Evolutionary conservation across 2,888 invertebrate species (phyloP).

Genomic region (Bhutanitis thaidina): DNA sequence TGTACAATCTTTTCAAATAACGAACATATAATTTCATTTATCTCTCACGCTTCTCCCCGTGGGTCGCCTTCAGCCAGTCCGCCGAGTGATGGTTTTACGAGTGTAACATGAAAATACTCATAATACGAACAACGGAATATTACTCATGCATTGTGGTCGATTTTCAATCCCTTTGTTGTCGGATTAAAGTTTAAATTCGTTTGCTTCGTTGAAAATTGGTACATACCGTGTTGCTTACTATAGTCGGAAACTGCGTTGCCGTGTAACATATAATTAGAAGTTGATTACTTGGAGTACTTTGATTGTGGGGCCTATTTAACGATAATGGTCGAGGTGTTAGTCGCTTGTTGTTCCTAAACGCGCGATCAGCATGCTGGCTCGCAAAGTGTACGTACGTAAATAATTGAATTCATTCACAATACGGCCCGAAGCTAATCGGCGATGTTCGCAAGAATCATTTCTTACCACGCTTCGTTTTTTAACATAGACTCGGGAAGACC

Average conservation of each 20-base stretch:
- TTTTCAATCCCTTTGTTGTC: neutral
- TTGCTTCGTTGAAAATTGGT: neutral
- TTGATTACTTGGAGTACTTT: conserved; percentile 37
- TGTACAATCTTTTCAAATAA: conserved; percentile 11
- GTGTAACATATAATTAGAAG: conserved; percentile 40
- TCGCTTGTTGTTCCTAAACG: conserved; percentile 28
- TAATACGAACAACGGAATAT: neutral
- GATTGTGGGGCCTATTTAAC: conserved; percentile 34
- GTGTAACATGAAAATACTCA: conserved; percentile 21
- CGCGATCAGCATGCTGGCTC: conserved; percentile 27
- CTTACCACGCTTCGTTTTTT: no score
- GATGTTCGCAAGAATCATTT: conserved; percentile 2
- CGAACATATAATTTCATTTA: conserved; percentile 25
- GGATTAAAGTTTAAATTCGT: neutral
- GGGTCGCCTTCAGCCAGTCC: conserved; percentile 22
- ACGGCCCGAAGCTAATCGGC: conserved; percentile 1
- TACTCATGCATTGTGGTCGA: neutral
- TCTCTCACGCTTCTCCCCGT: conserved; percentile 22
- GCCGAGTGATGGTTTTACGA: conserved; percentile 31
- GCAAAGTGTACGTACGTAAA: conserved; percentile 8
- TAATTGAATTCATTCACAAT: conserved; percentile 18
- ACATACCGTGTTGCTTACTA: neutral
- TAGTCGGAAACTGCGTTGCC: neutral
- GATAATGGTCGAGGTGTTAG: conserved; percentile 33
- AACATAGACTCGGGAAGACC: no score